Evolutionary conservation across 2,888 invertebrate species (phyloP), one percentile per base, ranked within the genome.

Genomic region (Eutolmus rufibarbis): DNA sequence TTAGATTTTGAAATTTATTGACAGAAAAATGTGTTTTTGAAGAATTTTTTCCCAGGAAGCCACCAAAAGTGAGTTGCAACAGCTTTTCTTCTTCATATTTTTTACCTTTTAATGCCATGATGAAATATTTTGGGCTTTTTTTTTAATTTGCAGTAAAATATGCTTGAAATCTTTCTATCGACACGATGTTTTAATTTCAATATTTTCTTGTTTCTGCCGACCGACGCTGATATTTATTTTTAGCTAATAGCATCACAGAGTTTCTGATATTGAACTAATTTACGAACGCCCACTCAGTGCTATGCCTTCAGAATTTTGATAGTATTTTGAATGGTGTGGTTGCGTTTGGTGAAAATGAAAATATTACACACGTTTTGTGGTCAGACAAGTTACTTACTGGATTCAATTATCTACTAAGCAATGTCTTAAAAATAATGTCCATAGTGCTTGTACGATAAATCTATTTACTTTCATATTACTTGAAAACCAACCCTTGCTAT

Each of bases 191-290:
- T 66, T 23, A 28, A 23, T 28, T 66, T 66, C 23, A 66, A 66
- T 66, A 66, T 66, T 66, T 66, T 66, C 66, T 66, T 66, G 66
- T 66, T 28, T 66, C 66, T 51, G 7, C 12, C 3, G 28, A 28
- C 23, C 23, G 28, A 28, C 66, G 9, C 28, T 28, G 66, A 66
- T 28, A 66, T 34, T 43, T 78, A 78, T 78, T 78, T 78, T 78
- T 78, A 78, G 78, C 12, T 23, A 9, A 43, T 12, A 40, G 23
- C 40, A 23, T 43, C 43, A 78, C 14, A 43, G 37, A 78, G 23
- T 23, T 78, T 78, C 8, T 78, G 78, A 78, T 78, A 78, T 78
- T 78, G 78, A 78, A 78, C 37, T 78, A 43, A 43, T 78, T 78
- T 78, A 9, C 14, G 9, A 12, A 78, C 78, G 78, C 78, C 78